phyloP scores from a whole-genome alignment of 2,888 invertebrate genomes.

The Cryptophagus acutangulus region DNA sequence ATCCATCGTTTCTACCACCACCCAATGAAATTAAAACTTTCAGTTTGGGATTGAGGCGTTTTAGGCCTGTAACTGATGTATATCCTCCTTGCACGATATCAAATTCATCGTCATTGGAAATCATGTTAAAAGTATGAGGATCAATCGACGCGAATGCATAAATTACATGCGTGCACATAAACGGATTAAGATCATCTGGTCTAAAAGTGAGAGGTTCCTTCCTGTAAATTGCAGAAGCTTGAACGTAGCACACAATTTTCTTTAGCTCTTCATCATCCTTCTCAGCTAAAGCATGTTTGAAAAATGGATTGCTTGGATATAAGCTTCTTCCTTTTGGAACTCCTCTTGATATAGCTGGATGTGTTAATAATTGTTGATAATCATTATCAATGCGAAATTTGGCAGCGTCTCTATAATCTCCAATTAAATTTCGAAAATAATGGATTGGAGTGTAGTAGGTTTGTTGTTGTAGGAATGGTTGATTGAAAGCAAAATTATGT shows the following conservation, averaged over 20 bases:
- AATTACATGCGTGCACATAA: slow-evolving; percentile 68
- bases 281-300: slow-evolving; percentile 3
- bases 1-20: slow-evolving; percentile 58
- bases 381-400: slow-evolving; percentile 38
- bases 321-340: slow-evolving; percentile 26
- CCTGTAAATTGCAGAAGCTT: slow-evolving; percentile 63
- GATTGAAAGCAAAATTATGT: neutral
- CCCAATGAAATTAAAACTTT: slow-evolving; percentile 71
- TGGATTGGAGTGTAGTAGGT: slow-evolving; percentile 31
- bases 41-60: slow-evolving; percentile 60
- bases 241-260: slow-evolving; percentile 64
- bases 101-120: slow-evolving; percentile 63
- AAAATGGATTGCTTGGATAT: slow-evolving; percentile 21
- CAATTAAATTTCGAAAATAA: slow-evolving; percentile 30
- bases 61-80: slow-evolving; percentile 63
- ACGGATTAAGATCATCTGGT: slow-evolving; percentile 59
- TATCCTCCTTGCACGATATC: slow-evolving; percentile 75
- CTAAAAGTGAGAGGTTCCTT: slow-evolving; percentile 63
- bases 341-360: slow-evolving; percentile 24
- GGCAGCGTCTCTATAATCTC: slow-evolving; percentile 24
- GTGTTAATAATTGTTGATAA: slow-evolving; percentile 35
- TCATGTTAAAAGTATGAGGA: slow-evolving; percentile 58
- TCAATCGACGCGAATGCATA: slow-evolving; percentile 70
- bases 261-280: slow-evolving; percentile 28
- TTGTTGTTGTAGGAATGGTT: slow-evolving; percentile 16